Base-by-base conservation (phyloP, 2,113 vertebrate species). In the Raja brachyura region DNA sequence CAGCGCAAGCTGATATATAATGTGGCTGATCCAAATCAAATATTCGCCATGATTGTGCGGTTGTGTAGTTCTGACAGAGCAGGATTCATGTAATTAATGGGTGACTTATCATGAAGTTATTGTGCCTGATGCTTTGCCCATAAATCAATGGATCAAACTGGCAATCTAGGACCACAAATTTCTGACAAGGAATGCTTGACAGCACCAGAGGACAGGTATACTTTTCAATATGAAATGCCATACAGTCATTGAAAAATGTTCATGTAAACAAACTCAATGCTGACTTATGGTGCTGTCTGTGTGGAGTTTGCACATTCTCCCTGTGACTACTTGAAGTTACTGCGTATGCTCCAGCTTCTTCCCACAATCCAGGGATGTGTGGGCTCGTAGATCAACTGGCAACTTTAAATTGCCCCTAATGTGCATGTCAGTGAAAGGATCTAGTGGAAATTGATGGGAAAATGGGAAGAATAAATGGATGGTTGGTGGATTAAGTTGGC, bases 161-260 rank as follows among this genome's bases (percentile, higher is more conserved):
- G 39, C 18, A 81, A 16, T 54, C 6, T 54, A 1, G 16, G 39
- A 33, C 78, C 39, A 48, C 16, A 48, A 81, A 48, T 54, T 81
- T 39, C 16, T 6, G 5, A 54, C 39, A 2, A 79, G 77, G 77
- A 79, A 79, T 20, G 39, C 33, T 79, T 48, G 78, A 81, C 16
- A 68, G 66, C 66, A 68, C 48, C 20, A 20, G 78, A 54, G 18
- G 6, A 48, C 39, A 81, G 78, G 16, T 39, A 39, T 81, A 48
- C 48, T 48, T 81, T 81, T 81, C 78, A 81, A 81, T 28, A 25
- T 86, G 81, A 86, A 86, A 86, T 86, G 54, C 56, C 81, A 3
- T 85, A 25, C 6, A 16, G 4, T 79, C 48, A 25, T 75, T 9
- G 25, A 75, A 28, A n/a, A 75, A 75, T 75, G 7, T 7, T 75